Base-by-base conservation (phyloP, 2,888 invertebrate genomes). In the Tyria jacobaeae region DNA sequence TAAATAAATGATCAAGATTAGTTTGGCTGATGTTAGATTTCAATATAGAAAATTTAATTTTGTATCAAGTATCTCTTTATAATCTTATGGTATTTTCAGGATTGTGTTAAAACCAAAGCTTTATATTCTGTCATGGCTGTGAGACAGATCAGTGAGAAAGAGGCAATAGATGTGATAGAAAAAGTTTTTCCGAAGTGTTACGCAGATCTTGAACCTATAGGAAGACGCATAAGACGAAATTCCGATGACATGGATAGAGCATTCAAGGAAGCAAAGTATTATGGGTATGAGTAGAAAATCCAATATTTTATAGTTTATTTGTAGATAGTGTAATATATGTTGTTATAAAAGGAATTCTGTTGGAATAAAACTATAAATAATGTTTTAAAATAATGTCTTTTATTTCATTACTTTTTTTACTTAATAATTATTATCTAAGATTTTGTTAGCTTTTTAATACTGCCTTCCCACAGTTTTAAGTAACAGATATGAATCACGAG, bases 111-210 rank as follows among this genome's bases (percentile, higher is more conserved):
- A 88, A 95, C 95, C 1, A 98, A 98, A 93, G 99, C 99, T 0
- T 80, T 97, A 27, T 94, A 96, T 71, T 99, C 99, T 0, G 95
- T 99, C 1, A 79, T 98, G 74, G 96, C 97, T 53, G 97, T 97
- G 0, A 95, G 98, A 58, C 96, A 97, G 78, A 95, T 99, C 21
- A 93, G 95, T 0, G 91, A 94, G 64, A 92, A 94, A 54, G 96
- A 97, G 84, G 99, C 98, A 0, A 90, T 95, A 17, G 95, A 95
- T 34, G 96, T 97, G 0, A 96, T 99, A 27, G 97, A 99, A 73
- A 95, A 96, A 80, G 99, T 99, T 0, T 99, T 99, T 89, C 95
- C 96, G 0, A 97, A 96, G 85, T 99, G 99, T 87, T 99, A 99
- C 82, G 95, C 95, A 24, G 99, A 99, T 88, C 92, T 99, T 75